Evolutionary conservation across 2,797 vertebrate genomes (phyloP).

Genomic region (Enteromius trimaculatus): DNA sequence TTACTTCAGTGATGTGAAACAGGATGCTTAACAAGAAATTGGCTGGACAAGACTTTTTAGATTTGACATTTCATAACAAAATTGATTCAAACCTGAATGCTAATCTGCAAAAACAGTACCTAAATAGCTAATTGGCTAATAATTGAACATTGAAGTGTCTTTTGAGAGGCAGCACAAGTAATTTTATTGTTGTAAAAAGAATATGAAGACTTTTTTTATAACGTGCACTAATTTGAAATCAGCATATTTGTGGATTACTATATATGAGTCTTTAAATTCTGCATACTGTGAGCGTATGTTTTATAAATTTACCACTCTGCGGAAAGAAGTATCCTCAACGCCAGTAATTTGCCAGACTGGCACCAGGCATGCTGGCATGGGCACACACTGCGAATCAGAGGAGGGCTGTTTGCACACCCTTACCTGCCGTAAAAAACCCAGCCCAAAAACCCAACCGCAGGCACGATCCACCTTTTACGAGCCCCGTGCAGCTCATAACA

Average conservation of each 20-base stretch:
- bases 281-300: slow-evolving; percentile 18
- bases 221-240: neutral
- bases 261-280: neutral
- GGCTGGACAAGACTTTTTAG: neutral
- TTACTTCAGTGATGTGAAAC: neutral
- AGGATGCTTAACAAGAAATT: neutral
- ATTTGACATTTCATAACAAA: neutral
- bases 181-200: neutral
- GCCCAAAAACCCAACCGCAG: slow-evolving; percentile 22
- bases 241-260: neutral
- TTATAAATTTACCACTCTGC: slow-evolving; percentile 25
- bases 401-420: slow-evolving; percentile 43
- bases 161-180: neutral
- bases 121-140: neutral
- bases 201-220: neutral
- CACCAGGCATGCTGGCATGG: slow-evolving; percentile 40
- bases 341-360: slow-evolving; percentile 16
- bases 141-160: neutral
- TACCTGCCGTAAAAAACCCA: slow-evolving; percentile 48
- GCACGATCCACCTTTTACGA: slow-evolving; percentile 52
- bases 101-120: neutral
- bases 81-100: neutral
- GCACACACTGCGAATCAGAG: slow-evolving; percentile 13
- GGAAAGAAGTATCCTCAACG: neutral
- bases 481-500: slow-evolving; percentile 28